Percentiles rank a stretch among this genome's conserved stretches.
Conservation (phyloP, 2,113 vertebrate species). For the Hyla sarda region DNA sequence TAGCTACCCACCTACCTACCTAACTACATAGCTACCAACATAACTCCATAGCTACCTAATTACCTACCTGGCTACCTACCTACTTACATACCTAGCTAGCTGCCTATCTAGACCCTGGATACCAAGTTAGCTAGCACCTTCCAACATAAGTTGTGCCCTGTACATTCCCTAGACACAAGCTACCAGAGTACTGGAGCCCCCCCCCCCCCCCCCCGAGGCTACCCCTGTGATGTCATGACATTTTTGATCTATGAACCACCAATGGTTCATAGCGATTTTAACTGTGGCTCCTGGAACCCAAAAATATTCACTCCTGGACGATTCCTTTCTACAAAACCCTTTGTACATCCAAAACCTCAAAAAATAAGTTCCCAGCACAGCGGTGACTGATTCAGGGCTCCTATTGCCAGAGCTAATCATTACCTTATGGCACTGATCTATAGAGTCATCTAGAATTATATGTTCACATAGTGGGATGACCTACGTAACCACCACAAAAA, state of each 20-base stretch:
- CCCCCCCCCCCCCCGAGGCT: not conserved
- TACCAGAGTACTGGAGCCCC: too few relatives aligned
- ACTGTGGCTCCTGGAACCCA: slow-evolving; percentile 2
- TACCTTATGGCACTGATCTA: not conserved
- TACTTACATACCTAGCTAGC: too few relatives aligned
- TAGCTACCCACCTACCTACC: too few relatives aligned
- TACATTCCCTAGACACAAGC: not conserved
- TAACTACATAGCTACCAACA: too few relatives aligned
- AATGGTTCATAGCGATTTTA: not conserved
- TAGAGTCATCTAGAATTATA: slow-evolving; percentile 1
- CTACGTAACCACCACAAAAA: not conserved
- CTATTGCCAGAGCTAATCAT: slow-evolving; percentile 1
- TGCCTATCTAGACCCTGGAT: too few relatives aligned
- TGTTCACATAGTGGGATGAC: not conserved
- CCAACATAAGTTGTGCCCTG: not conserved
- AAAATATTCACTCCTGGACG: slow-evolving; percentile 10
- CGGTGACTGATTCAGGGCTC: not conserved
- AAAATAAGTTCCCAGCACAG: slow-evolving; percentile 27
- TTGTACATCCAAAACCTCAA: not conserved
- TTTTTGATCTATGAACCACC: not conserved
- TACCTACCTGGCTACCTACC: too few relatives aligned
- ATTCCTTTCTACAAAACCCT: not conserved
- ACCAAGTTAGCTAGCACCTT: too few relatives aligned
- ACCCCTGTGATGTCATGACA: not conserved
- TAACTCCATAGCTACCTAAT: too few relatives aligned